Evolutionary conservation across 2,113 vertebrate species (phyloP), one percentile per base, ranked within the genome.

Genomic region (Typhlomys cinereus): DNA sequence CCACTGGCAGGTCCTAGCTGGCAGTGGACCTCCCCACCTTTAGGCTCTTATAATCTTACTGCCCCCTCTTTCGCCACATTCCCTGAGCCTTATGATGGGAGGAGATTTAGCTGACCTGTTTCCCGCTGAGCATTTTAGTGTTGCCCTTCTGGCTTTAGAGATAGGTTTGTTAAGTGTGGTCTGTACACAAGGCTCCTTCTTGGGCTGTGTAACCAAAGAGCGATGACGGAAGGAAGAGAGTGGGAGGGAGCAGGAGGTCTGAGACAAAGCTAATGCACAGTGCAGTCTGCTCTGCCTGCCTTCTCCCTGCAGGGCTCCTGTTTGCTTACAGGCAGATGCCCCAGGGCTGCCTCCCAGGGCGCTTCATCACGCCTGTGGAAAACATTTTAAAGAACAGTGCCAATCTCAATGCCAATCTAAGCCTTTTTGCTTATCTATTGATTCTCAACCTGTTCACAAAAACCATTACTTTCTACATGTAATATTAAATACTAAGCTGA

Each of bases 261-360:
- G 12, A 20, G 66, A n/a, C 44, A 52, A 0, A 10, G 0, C 13
- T 2, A 36, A 27, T 12, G 17, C 64, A 0, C 18, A 36, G n/a
- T 3, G 8, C 18, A 17, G 4, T 12, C 23, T 25, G 2, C 9
- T 1, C 1, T 7, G 18, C 10, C 50, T 13, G 0, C 0, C 0
- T 48, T 29, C 1, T 59, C 11, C 6, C 2, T 11, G 11, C 1
- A 18, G 59, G 8, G 21, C 31, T 57, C 85, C 29, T 14, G 48
- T n/a, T 21, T 59, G 4, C 44, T 76, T 29, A 7, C 54, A 44
- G 44, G 11, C 18, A 15, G 2, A 62, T 11, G 21, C 4, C 3
- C 5, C 10, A 29, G 36, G 5, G 0, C 1, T 46, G 6, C 25
- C 39, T 54, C 27, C 20, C 39, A 50, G n/a, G 27, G 39, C 7